These are phyloP conservation scores for Lepeophtheirus salmonis DNA, from an alignment of 1,140 invertebrate species.

Conservation along the genomic window DNA sequence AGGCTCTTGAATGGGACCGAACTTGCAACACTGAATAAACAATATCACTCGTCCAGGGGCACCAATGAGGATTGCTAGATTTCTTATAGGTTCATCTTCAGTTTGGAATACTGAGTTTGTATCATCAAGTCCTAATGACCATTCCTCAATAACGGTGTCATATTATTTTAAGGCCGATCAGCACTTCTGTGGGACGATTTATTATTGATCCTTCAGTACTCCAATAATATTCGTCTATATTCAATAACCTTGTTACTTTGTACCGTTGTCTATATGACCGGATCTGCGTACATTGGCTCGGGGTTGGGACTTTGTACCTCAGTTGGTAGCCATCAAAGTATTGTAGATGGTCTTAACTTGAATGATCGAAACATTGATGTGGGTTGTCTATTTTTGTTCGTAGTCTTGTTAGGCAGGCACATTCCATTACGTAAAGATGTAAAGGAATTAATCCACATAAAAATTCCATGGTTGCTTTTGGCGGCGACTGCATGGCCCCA, in stretches of 20 bases:
- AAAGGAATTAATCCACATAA: not conserved
- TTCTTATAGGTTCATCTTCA: not conserved
- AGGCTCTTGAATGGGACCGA: too few species aligned
- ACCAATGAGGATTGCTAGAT: too few species aligned
- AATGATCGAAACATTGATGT: not conserved
- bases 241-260: not conserved
- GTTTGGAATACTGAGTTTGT: not conserved
- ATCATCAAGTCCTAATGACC: not conserved
- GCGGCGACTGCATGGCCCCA: not conserved
- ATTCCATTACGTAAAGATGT: not conserved
- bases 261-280: not conserved
- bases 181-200: too few species aligned
- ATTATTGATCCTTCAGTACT: not conserved
- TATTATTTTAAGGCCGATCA: not conserved
- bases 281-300: not conserved
- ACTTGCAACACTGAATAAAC: too few species aligned
- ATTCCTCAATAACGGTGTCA: not conserved
- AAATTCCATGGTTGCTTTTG: not conserved
- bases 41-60: too few species aligned
- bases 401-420: not conserved
- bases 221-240: not conserved
- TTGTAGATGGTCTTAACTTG: not conserved
- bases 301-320: not conserved
- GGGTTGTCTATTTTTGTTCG: not conserved
- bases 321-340: not conserved